Evolutionary conservation across 2,797 vertebrate species (phyloP), one percentile per base, ranked within the genome.

Genomic region (Gymnoscopelus braueri): DNA sequence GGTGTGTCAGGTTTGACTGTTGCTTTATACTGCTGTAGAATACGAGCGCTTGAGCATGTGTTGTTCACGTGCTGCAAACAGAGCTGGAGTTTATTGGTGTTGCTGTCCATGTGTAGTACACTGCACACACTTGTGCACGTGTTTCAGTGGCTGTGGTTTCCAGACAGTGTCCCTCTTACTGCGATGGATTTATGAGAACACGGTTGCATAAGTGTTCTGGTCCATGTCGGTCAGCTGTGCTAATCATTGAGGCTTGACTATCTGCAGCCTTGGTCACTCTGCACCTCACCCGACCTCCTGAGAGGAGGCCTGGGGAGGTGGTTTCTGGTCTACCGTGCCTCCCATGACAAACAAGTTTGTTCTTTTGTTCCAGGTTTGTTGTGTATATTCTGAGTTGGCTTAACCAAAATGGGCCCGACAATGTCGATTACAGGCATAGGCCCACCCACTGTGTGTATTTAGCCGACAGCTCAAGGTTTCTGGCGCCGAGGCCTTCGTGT

Each of bases 231-330:
- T 62, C 48, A 62, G 49, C 52, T 2, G 44, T 63, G 75, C 48
- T 47, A 29, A 68, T 8, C 60, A 59, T 7, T 29, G 63, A 39
- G 29, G 56, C 26, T n/a, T 32, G 56, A 74, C 57, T 29, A 3
- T 59, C 29, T 59, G 7, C 53, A 14, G 56, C 24, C 53, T 51
- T 29, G 26, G 26, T 29, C 19, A 19, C 19, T 19, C 26, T 29
- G 26, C 26, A 29, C 26, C 26, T 29, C 26, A 4, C 26, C 26
- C 26, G n/a, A 64, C 47, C 66, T 72, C 47, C 15, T 49, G 23
- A 47, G 26, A 58, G 5, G 6, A 35, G 29, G 32, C 32, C 60
- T 44, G 0, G 1, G n/a, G 26, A 13, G 13, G 1, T 49, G 29
- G 3, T 29, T 29, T 29, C 26, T 29, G 26, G 26, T 29, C 26